Base-by-base conservation (phyloP, 2,113 vertebrate genomes). In the Amphilophus citrinellus region DNA sequence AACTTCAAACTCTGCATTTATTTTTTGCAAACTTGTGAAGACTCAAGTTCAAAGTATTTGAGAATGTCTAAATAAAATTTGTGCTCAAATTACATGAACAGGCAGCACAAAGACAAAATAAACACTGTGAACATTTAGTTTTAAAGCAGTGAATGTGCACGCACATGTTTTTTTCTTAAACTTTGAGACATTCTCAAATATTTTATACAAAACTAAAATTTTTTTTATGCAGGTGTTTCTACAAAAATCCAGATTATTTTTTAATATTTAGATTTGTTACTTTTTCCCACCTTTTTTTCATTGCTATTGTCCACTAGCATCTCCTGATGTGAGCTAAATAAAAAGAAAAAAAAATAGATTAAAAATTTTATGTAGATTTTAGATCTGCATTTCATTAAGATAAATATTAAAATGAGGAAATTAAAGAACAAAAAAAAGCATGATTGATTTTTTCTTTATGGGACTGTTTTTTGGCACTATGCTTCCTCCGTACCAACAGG, bases 151-250 rank as follows among this genome's bases (percentile, higher is more conserved):
- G 10, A 53, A 71, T 10, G 6, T 53, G 50, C 6, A 4, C 11
- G 24, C 65, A 32, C 66, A 73, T 2, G 0, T 53, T 30, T 53
- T 47, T 50, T 18, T 73, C 24, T 71, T 71, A 71, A 27, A 71
- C 24, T 53, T 73, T 20, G 20, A 53, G 66, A 73, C 44, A 73
- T 73, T 73, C 66, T 53, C 3, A 73, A 73, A 73, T 73, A 73
- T 32, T 53, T 73, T 0, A 73, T 14, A 3, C 0, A 0, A 17
- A 71, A 50, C 44, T 53, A 5, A 73, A 73, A 73, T 73, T 44
- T 73, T 73, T 73, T 13, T 17, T 73, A 0, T 0, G 6, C 44
- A 53, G 66, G 66, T 0, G 42, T 1, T 68, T 15, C 5, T 47
- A 1, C 10, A 15, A 50, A 47, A 50, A 13, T 44, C 11, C 10